phyloP scores from a whole-genome alignment of 2,113 vertebrate species.

The Mobula hypostoma region DNA sequence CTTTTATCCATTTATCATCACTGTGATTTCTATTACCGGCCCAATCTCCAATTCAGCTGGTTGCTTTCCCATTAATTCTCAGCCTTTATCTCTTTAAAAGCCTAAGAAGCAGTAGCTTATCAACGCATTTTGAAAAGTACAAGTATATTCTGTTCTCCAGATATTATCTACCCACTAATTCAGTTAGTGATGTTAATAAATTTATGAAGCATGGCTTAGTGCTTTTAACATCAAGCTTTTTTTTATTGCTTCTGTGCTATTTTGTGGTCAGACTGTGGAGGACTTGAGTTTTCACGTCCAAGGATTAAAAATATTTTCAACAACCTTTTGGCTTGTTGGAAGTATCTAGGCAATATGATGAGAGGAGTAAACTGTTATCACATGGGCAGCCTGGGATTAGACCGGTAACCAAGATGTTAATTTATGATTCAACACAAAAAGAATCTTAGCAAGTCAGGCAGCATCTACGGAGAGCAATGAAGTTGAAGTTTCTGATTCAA shows the following conservation, averaged over 20 bases:
- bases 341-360: background rate
- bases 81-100: conserved; percentile 12
- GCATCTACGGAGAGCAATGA: no score
- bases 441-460: no score
- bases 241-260: background rate
- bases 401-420: background rate
- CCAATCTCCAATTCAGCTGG: background rate
- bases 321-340: background rate
- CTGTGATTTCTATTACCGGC: background rate
- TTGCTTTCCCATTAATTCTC: background rate
- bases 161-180: background rate
- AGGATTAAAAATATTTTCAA: background rate
- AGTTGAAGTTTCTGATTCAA: no score
- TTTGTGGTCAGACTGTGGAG: background rate
- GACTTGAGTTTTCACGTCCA: background rate
- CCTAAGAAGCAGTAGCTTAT: background rate
- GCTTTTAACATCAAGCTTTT: conserved; percentile 12
- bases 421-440: no score
- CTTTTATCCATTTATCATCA: background rate
- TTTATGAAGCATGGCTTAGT: background rate
- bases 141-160: background rate
- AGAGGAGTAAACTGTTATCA: background rate
- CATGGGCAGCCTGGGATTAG: background rate
- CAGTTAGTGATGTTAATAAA: conserved; percentile 29
- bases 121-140: conserved; percentile 30